A percentile compares a stretch with the other conserved stretches of the same genome.
Evolutionary conservation across 2,797 vertebrate species (phyloP).

Genomic region (Esox masquinongy): DNA sequence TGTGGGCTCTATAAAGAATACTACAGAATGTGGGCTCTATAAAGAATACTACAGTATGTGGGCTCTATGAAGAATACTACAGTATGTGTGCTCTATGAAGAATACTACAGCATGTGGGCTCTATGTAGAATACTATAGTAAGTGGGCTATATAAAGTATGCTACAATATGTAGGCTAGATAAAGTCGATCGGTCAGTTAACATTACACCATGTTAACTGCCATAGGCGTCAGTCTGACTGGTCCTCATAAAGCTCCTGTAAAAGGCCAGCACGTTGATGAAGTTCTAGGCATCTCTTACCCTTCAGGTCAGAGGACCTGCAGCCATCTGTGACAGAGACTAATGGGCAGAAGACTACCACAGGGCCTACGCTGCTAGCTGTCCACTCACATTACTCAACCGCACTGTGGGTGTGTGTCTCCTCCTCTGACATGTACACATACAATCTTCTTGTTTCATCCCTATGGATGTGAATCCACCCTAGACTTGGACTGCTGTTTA

Average conservation of each 20-base stretch:
- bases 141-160: background rate
- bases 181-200: slow-evolving; percentile 49
- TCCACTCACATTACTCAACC: slow-evolving; percentile 38
- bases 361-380: slow-evolving; percentile 35
- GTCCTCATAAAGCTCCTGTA: slow-evolving; percentile 58
- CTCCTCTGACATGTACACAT: background rate
- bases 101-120: no score
- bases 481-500: background rate
- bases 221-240: slow-evolving; percentile 43
- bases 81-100: no score
- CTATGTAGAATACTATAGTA: background rate
- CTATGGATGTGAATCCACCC: background rate
- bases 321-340: slow-evolving; percentile 52
- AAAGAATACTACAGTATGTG: background rate
- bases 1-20: no score
- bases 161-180: background rate
- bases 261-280: slow-evolving; percentile 55
- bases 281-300: slow-evolving; percentile 48
- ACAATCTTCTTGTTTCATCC: background rate
- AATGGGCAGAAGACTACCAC: slow-evolving; percentile 50
- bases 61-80: no score
- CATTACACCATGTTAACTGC: slow-evolving; percentile 39
- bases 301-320: slow-evolving; percentile 39
- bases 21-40: background rate
- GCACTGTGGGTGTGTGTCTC: background rate